Conservation (phyloP, 2,888 invertebrate species). For the Eilema sororculum region DNA sequence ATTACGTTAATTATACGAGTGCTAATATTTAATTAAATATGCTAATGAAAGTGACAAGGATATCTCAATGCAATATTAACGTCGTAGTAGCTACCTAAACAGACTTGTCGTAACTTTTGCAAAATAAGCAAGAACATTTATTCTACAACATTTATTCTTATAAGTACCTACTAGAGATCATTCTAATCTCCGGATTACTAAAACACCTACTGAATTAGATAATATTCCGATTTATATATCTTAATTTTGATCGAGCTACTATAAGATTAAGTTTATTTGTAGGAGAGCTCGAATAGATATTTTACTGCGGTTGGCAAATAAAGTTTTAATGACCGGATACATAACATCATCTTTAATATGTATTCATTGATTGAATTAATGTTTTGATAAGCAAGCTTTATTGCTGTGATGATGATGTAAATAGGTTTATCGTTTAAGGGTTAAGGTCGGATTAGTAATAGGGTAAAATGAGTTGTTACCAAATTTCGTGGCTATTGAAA, state of each 20-base stretch:
- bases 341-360: conserved; percentile 25
- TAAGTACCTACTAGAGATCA: conserved; percentile 21
- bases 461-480: conserved; percentile 2
- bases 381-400: conserved; percentile 21
- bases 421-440: conserved; percentile 22
- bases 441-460: conserved; percentile 13
- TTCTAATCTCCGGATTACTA: conserved; percentile 44
- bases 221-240: conserved; percentile 43
- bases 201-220: conserved; percentile 44
- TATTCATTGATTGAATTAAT: conserved; percentile 25
- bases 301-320: conserved; percentile 15
- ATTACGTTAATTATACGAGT: background rate
- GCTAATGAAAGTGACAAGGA: background rate
- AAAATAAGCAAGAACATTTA: background rate
- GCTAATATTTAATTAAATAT: background rate
- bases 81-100: background rate
- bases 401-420: conserved; percentile 20
- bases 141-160: too few species aligned
- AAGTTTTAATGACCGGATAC: conserved; percentile 24
- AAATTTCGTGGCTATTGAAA: background rate
- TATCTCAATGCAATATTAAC: background rate
- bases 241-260: conserved; percentile 44
- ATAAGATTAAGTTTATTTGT: conserved; percentile 20
- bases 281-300: conserved; percentile 19
- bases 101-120: background rate